Evolutionary conservation across 2,888 invertebrate genomes (phyloP).

Genomic region (Cephus spinipes): DNA sequence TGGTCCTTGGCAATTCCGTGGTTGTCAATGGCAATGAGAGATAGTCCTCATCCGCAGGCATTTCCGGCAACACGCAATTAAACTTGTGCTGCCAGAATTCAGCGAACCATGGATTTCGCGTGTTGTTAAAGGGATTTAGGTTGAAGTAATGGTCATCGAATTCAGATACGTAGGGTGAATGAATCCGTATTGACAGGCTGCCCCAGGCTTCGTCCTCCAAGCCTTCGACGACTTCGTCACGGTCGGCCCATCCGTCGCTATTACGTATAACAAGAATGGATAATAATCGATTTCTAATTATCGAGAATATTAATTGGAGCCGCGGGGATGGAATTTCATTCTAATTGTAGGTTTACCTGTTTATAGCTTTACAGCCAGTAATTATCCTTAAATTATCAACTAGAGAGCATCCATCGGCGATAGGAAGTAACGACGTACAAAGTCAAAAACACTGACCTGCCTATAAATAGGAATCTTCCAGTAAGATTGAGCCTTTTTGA

Average conservation of each 20-base stretch:
- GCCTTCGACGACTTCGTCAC: slow-evolving; percentile 78
- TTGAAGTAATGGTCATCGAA: slow-evolving; percentile 78
- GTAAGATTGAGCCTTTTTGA: slow-evolving; percentile 71
- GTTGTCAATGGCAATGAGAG: slow-evolving; percentile 16
- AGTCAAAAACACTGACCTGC: slow-evolving; percentile 69
- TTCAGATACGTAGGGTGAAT: slow-evolving; percentile 75
- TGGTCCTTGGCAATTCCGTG: slow-evolving; percentile 26
- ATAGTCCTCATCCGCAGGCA: slow-evolving; percentile 8
- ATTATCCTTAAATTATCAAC: neutral
- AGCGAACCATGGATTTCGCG: slow-evolving; percentile 79
- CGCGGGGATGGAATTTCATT: neutral
- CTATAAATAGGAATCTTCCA: slow-evolving; percentile 75
- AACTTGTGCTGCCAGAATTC: slow-evolving; percentile 84
- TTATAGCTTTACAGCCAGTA: neutral
- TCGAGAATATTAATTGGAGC: neutral
- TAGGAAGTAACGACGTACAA: neutral
- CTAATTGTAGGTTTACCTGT: neutral
- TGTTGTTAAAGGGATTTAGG: slow-evolving; percentile 74
- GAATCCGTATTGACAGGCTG: slow-evolving; percentile 80
- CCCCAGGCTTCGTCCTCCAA: slow-evolving; percentile 76
- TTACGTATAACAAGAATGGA: slow-evolving; percentile 27
- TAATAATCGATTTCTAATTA: neutral
- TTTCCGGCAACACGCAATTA: slow-evolving; percentile 69
- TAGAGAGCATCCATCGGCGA: neutral
- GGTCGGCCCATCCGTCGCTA: slow-evolving; percentile 84